These are phyloP conservation scores for Leuctra nigra DNA, from an alignment of 2,888 invertebrate species.

Conservation along the genomic window DNA sequence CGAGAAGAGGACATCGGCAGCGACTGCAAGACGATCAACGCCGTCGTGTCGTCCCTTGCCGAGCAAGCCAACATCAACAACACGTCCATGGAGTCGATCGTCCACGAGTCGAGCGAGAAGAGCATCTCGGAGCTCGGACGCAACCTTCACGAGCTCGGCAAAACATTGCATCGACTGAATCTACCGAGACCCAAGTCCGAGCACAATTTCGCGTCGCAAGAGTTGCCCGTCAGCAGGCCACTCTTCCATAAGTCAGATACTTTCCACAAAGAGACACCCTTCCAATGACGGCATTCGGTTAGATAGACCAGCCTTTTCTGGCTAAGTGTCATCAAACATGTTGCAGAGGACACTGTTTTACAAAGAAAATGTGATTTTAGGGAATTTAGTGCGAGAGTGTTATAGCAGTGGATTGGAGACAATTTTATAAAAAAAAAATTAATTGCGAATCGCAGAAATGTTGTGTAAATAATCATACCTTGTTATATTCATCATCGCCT, in stretches of 20 bases:
- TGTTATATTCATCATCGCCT: constrained; percentile 7
- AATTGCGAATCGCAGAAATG: constrained; percentile 1
- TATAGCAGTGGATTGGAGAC: constrained; percentile 6
- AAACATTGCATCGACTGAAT: constrained; percentile 49
- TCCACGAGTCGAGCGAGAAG: constrained; percentile 30
- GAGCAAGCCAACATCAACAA: constrained; percentile 84
- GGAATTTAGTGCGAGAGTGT: constrained; percentile 4
- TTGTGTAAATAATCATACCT: constrained; percentile 11
- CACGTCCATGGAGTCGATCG: constrained; percentile 65
- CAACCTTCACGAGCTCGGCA: constrained; percentile 46
- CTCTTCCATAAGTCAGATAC: constrained; percentile 75
- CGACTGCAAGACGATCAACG: constrained; percentile 82
- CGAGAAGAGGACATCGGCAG: constrained; percentile 57
- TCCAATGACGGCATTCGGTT: constrained; percentile 52
- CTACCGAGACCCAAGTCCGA: constrained; percentile 77
- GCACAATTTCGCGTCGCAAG: constrained; percentile 64
- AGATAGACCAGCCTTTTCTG: neutral
- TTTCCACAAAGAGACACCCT: constrained; percentile 55
- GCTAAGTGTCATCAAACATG: neutral
- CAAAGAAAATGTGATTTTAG: constrained; percentile 12
- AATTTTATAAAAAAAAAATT: constrained; percentile 6
- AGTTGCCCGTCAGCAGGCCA: constrained; percentile 40
- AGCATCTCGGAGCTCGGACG: constrained; percentile 54
- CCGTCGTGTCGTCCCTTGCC: constrained; percentile 86
- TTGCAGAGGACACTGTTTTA: neutral